Evolutionary conservation across 1,140 invertebrate genomes (phyloP).

Genomic region (Drosophila burlai): DNA sequence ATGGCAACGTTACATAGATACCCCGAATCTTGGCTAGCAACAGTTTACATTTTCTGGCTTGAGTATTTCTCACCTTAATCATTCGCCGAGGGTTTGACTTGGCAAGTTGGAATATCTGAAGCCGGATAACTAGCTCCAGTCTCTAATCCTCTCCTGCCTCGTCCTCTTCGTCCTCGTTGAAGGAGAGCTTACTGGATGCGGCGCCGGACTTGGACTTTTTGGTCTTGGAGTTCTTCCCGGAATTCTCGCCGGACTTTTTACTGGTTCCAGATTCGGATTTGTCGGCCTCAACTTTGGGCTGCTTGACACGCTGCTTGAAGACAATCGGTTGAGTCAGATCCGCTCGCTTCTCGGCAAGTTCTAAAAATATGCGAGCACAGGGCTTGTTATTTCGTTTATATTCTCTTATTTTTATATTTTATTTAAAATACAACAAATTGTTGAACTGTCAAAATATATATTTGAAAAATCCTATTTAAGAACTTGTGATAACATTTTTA

Average conservation of each 20-base stretch:
- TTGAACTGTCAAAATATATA: conserved; percentile 1
- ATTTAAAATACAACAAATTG: conserved; percentile 6
- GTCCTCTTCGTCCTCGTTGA: conserved; percentile 81
- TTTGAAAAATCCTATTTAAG: not conserved
- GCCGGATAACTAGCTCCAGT: not conserved
- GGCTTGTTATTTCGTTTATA: conserved; percentile 3
- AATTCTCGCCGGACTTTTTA: conserved; percentile 10
- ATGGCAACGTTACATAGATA: conserved; percentile 12
- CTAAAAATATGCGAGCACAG: conserved; percentile 17
- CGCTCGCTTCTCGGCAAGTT: conserved; percentile 73
- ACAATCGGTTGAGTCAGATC: conserved; percentile 77
- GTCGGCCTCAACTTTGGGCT: conserved; percentile 34
- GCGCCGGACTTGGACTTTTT: conserved; percentile 59
- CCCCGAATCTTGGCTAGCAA: not conserved
- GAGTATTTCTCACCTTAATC: conserved; percentile 35
- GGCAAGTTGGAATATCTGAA: conserved; percentile 2
- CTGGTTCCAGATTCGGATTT: conserved; percentile 31
- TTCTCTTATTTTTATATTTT: not conserved
- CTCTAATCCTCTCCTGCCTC: conserved; percentile 57
- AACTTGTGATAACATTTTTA: not conserved
- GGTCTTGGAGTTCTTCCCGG: conserved; percentile 33
- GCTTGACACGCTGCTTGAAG: conserved; percentile 69
- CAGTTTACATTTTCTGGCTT: conserved; percentile 2
- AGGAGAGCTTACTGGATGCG: conserved; percentile 67
- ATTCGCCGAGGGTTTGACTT: conserved; percentile 21